Conservation (phyloP, 2,113 vertebrate genomes). For the Triplophysa dalaica region DNA sequence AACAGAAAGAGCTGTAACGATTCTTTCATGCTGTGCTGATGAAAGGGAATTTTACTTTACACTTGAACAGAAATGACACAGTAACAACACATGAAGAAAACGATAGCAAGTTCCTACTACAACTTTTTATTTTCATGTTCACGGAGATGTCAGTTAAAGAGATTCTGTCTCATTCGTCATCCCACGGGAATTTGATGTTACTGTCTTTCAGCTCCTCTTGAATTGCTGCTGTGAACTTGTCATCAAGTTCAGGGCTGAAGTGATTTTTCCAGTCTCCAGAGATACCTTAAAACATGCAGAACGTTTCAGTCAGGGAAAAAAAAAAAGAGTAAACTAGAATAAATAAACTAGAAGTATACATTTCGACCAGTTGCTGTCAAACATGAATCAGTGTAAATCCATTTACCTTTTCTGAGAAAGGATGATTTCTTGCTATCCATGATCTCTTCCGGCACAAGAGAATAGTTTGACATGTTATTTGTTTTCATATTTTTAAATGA, state of each 20-base stretch:
- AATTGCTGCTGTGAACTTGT: conserved; percentile 67
- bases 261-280: conserved; percentile 80
- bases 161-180: conserved; percentile 44
- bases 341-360: no score
- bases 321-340: no score
- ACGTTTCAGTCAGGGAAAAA: not conserved
- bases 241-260: conserved; percentile 71
- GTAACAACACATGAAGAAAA: not conserved
- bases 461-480: conserved; percentile 77
- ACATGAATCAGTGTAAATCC: no score
- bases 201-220: conserved; percentile 68
- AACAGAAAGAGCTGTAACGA: not conserved
- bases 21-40: not conserved
- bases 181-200: conserved; percentile 68
- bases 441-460: conserved; percentile 47
- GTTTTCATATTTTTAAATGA: conserved; percentile 74
- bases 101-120: not conserved
- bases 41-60: not conserved
- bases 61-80: not conserved
- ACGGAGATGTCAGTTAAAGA: not conserved
- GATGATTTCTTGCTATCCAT: conserved; percentile 61
- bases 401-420: conserved; percentile 76
- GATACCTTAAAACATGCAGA: conserved; percentile 65
- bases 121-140: conserved; percentile 15
- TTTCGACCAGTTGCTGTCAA: not conserved